phyloP scores from a whole-genome alignment of 2,888 invertebrate genomes.

The Rotaria sp. region DNA sequence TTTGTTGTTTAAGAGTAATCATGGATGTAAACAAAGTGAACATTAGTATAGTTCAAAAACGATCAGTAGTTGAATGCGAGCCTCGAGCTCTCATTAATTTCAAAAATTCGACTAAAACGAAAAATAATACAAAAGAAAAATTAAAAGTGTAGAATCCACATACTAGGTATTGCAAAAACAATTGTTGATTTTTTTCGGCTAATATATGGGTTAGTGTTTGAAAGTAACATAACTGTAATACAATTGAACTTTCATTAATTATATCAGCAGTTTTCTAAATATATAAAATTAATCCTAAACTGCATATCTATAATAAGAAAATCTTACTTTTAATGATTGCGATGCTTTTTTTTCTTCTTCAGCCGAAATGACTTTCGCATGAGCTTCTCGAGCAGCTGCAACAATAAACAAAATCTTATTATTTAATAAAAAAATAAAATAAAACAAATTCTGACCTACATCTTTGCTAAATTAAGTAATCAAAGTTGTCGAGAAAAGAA shows the following conservation, averaged over 20 bases:
- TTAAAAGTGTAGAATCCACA: constrained; percentile 42
- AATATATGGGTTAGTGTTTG: constrained; percentile 52
- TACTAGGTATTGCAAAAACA: constrained; percentile 52
- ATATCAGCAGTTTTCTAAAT: constrained; percentile 71
- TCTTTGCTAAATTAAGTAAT: constrained; percentile 42
- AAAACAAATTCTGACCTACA: constrained; percentile 43
- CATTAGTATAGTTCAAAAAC: neutral
- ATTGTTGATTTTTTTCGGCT: constrained; percentile 54
- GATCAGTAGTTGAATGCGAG: neutral
- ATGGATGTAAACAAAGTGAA: neutral
- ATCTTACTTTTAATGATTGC: constrained; percentile 63
- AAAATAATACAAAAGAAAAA: neutral
- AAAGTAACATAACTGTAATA: constrained; percentile 61
- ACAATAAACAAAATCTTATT: neutral
- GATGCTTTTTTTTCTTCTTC: constrained; percentile 62
- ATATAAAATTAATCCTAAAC: neutral
- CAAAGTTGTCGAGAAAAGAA: neutral
- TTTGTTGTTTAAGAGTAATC: neutral
- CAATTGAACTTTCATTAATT: constrained; percentile 73
- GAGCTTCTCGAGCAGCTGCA: constrained; percentile 49
- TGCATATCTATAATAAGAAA: neutral
- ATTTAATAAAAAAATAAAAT: neutral
- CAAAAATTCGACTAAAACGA: neutral
- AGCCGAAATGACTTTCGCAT: constrained; percentile 47
- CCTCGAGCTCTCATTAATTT: neutral